Conservation (phyloP, 2,888 invertebrate genomes). For the Archaeoteleia sp. region DNA sequence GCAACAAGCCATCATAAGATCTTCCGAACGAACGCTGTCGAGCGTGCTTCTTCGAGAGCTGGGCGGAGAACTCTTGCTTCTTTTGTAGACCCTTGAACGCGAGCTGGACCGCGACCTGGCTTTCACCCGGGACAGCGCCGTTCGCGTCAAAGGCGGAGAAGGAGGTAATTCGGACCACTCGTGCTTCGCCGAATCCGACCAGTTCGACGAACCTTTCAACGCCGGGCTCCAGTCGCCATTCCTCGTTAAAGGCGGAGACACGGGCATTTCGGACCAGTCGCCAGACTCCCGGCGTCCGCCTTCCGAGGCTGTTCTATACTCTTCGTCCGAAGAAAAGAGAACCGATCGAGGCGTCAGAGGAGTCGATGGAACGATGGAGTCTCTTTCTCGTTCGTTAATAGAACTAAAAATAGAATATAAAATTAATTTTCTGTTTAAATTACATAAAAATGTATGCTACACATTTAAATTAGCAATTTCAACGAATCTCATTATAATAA, state of each 20-base stretch:
- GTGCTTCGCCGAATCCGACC: conserved; percentile 66
- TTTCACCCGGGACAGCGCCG: conserved; percentile 80
- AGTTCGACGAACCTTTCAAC: conserved; percentile 57
- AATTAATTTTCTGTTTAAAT: too few species aligned
- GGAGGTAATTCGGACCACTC: conserved; percentile 77
- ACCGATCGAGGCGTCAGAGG: conserved; percentile 82
- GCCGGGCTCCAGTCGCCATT: conserved; percentile 66
- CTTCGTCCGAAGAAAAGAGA: conserved; percentile 89
- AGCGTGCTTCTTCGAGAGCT: conserved; percentile 80
- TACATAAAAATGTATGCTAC: too few species aligned
- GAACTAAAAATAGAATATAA: too few species aligned
- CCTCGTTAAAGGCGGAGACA: conserved; percentile 76
- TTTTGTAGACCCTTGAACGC: conserved; percentile 77
- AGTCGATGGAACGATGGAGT: conserved; percentile 78
- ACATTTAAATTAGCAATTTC: too few species aligned
- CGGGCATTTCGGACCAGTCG: conserved; percentile 86
- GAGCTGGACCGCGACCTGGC: conserved; percentile 77
- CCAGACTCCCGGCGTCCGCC: conserved; percentile 87
- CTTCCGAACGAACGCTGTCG: conserved; percentile 80
- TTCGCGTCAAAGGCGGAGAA: conserved; percentile 80
- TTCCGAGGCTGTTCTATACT: conserved; percentile 91
- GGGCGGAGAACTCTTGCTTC: conserved; percentile 79
- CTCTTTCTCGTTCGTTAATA: conserved; percentile 67
- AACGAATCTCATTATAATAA: too few species aligned
- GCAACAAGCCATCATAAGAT: conserved; percentile 75